These are phyloP conservation scores for Microctonus aethiopoides DNA, from an alignment of 2,888 invertebrate species.

Conservation along the genomic window DNA sequence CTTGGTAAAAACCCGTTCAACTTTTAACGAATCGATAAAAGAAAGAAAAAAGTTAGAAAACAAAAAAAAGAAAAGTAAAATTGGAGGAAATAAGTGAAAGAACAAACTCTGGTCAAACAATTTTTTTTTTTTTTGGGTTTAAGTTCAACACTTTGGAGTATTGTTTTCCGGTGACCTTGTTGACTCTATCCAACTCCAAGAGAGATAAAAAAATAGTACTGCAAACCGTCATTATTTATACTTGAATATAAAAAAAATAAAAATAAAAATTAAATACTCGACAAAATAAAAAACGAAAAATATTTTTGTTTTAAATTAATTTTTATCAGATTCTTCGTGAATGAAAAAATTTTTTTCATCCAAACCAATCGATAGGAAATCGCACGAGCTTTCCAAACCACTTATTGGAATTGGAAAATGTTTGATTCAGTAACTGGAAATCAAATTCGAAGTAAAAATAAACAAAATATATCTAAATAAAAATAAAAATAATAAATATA, in stretches of 20 bases:
- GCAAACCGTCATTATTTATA: neutral
- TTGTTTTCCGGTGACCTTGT: neutral
- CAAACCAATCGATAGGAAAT: no score
- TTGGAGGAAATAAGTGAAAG: neutral
- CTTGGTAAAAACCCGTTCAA: constrained; percentile 33
- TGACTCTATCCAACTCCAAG: neutral
- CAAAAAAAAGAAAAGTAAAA: neutral
- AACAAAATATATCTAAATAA: neutral
- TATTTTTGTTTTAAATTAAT: no score
- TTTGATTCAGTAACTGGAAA: neutral
- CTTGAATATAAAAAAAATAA: neutral
- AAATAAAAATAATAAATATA: neutral
- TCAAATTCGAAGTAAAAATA: neutral
- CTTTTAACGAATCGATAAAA: constrained; percentile 8
- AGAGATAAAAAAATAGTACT: neutral
- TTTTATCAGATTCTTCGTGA: no score
- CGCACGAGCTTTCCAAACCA: no score
- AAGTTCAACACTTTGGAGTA: neutral
- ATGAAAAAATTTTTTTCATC: no score
- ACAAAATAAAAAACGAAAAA: no score
- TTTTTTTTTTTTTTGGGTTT: neutral
- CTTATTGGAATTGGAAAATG: no score
- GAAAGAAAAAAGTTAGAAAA: neutral
- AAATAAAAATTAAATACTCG: neutral
- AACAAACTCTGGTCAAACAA: neutral